Percentiles rank a stretch among this genome's conserved stretches.
Conservation (phyloP, 35 echinoderm and acorn worm species). For the Stichopus chloronotus region DNA sequence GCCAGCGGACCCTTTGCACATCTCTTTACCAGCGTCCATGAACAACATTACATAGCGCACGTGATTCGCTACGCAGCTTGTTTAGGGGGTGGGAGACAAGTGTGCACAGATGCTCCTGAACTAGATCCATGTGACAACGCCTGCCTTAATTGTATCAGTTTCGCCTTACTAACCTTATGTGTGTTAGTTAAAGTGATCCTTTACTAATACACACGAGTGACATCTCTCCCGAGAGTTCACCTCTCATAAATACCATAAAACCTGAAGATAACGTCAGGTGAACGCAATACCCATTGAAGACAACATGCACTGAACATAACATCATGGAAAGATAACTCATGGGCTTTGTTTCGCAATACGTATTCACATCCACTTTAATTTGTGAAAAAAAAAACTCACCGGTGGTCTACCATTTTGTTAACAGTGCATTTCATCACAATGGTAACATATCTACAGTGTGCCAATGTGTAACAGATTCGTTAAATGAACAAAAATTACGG, state of each 20-base stretch:
- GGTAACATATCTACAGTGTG: too few species aligned
- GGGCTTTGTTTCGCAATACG: too few species aligned
- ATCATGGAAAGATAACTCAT: too few species aligned
- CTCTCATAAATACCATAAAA: background rate
- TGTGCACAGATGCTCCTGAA: constrained; percentile 20
- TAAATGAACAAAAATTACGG: too few species aligned
- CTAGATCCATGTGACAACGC: background rate
- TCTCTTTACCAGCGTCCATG: constrained; percentile 81
- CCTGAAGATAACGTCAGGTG: too few species aligned
- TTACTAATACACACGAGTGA: background rate
- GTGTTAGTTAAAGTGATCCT: background rate
- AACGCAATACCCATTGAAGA: too few species aligned
- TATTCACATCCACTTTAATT: background rate
- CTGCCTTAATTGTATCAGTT: background rate
- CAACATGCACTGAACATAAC: too few species aligned
- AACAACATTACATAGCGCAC: constrained; percentile 90
- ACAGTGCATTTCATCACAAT: too few species aligned
- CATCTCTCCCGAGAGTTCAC: background rate
- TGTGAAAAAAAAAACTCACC: background rate
- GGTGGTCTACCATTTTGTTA: too few species aligned
- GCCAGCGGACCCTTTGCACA: constrained; percentile 83
- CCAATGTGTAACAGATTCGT: too few species aligned
- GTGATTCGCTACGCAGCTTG: constrained; percentile 79
- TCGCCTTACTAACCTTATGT: background rate
- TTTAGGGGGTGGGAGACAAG: constrained; percentile 59